Base-by-base conservation (phyloP, 2,888 invertebrate species). In the Cyclophora punctaria region DNA sequence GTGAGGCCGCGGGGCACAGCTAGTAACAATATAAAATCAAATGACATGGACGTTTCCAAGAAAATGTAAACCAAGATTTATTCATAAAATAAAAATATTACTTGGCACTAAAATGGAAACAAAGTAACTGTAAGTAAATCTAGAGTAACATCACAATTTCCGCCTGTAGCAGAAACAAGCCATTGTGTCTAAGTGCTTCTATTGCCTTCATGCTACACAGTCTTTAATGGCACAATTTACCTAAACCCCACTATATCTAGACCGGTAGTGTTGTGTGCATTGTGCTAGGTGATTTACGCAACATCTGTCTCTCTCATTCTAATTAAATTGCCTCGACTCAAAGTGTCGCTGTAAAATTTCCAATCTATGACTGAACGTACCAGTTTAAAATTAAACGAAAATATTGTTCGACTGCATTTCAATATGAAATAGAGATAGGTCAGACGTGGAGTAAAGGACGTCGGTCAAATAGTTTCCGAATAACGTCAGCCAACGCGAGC, bases 201-300 rank as follows among this genome's bases (percentile, higher is more conserved):
- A 61, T 59, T 55, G 57, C 58, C 56, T 55, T 57, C 55, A 54
- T 48, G 56, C 50, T 52, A 51, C 46, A 48, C 54, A 56, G 56
- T 60, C 51, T 57, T 59, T 59, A 58, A 59, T 57, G 51, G 59
- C 52, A 53, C 59, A 55, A 59, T 61, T 60, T 60, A 57, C 53
- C 59, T 57, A 50, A 56, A 52, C 51, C 57, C 45, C 53, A 44
- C 50, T 54, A 58, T 57, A 62, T 57, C 51, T 48, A 55, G 45
- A 45, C 48, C 41, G 41, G 48, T 44, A 46, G 46, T 41, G 45
- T 33, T 35, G 51, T 47, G 54, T 53, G 50, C 48, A 60, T 59
- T 61, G 59, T 60, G 57, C 57, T 49, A 57, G 52, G 62, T 64
- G 60, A 69, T 68, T 72, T 66, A 66, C 56, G 56, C 55, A 59